phyloP scores from a whole-genome alignment of 2,113 vertebrate genomes.

The Scomber colias region DNA sequence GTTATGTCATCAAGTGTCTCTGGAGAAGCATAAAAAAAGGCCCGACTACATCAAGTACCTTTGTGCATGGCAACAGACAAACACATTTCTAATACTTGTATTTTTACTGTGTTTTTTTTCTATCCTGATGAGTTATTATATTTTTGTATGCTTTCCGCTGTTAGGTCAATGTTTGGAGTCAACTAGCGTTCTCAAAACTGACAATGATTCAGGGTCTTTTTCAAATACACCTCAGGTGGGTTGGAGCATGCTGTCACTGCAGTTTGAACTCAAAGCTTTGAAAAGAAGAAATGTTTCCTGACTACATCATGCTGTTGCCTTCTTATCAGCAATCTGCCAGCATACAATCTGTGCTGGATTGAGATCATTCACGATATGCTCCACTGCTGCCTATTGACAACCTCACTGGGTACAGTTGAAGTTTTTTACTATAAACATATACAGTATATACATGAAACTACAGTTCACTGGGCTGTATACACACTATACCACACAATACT shows the following conservation, averaged over 20 bases:
- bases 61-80: slow-evolving; percentile 10
- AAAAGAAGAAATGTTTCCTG: slow-evolving; percentile 27
- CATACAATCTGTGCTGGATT: slow-evolving; percentile 29
- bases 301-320: slow-evolving; percentile 15
- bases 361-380: slow-evolving; percentile 24
- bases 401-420: background rate
- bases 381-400: slow-evolving; percentile 24
- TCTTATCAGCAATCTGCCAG: slow-evolving; percentile 43
- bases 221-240: slow-evolving; percentile 16
- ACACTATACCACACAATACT: background rate
- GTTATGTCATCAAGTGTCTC: slow-evolving; percentile 60
- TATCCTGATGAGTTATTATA: background rate
- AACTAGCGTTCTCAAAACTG: slow-evolving; percentile 8
- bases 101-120: background rate
- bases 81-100: background rate
- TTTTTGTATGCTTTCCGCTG: background rate
- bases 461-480: background rate
- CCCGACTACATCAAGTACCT: background rate
- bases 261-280: slow-evolving; percentile 32
- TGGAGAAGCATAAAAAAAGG: slow-evolving; percentile 23
- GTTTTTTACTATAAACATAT: slow-evolving; percentile 11
- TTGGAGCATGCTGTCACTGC: background rate
- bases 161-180: background rate
- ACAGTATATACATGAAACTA: too few relatives aligned
- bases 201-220: slow-evolving; percentile 20